These are phyloP conservation scores for Drosophila bipectinata DNA, from an alignment of 1,140 invertebrate species.

Conservation along the genomic window DNA sequence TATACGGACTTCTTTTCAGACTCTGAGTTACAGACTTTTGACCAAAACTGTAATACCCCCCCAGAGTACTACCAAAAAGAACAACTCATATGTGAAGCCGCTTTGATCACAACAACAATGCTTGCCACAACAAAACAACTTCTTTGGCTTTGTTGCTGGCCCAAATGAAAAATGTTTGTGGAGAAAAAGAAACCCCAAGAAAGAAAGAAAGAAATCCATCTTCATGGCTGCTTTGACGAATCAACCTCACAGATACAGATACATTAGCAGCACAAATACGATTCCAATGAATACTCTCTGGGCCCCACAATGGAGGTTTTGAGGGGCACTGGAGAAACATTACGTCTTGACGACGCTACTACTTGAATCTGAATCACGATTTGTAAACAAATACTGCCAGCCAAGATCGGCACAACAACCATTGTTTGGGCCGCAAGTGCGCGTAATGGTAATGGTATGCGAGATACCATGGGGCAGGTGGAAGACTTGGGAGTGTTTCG, in stretches of 20 bases:
- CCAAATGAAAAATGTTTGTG: conserved; percentile 42
- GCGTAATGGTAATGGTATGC: conserved; percentile 69
- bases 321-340: conserved; percentile 48
- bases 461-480: conserved; percentile 33
- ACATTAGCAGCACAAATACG: neutral
- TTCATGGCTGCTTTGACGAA: conserved; percentile 65
- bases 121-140: conserved; percentile 83
- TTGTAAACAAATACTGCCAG: conserved; percentile 78
- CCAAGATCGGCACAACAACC: conserved; percentile 16
- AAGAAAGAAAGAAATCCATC: conserved; percentile 76
- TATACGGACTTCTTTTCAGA: no score
- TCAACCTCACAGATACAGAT: conserved; percentile 1
- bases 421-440: conserved; percentile 50
- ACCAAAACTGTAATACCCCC: neutral
- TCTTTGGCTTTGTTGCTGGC: conserved; percentile 70
- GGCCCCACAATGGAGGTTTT: conserved; percentile 35
- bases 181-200: conserved; percentile 47
- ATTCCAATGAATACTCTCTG: conserved; percentile 8
- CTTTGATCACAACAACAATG: conserved; percentile 82
- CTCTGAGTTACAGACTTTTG: neutral
- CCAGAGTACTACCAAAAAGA: conserved; percentile 30
- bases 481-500: neutral
- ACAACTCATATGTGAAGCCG: conserved; percentile 76
- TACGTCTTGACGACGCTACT: conserved; percentile 59
- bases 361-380: conserved; percentile 80